These are phyloP conservation scores for Akabosia matsudoensis DNA, from an alignment of 1,140 invertebrate species.

Conservation along the genomic window DNA sequence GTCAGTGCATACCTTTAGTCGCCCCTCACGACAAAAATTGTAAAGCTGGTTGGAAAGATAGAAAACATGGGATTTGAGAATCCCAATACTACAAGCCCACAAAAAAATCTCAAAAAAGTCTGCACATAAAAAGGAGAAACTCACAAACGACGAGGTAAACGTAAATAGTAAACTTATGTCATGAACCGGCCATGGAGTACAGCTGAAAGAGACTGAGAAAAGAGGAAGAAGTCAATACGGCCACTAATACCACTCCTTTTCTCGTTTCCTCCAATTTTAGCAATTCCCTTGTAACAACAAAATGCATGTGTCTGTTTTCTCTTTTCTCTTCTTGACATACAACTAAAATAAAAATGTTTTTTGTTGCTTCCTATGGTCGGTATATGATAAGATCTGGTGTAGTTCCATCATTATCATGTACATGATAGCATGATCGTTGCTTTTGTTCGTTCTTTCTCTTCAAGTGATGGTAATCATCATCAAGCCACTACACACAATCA, in stretches of 20 bases:
- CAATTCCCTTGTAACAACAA: not conserved
- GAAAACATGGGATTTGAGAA: too few species aligned
- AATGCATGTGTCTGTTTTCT: not conserved
- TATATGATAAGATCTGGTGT: not conserved
- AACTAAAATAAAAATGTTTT: too few species aligned
- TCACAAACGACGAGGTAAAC: not conserved
- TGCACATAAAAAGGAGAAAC: not conserved
- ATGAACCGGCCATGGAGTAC: not conserved
- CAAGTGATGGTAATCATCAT: not conserved
- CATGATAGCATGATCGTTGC: not conserved
- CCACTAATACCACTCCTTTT: not conserved
- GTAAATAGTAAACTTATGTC: not conserved
- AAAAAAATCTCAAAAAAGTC: not conserved
- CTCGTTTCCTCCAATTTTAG: conserved; percentile 9
- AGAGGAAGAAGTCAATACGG: not conserved
- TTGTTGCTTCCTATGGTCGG: not conserved
- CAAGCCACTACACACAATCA: conserved; percentile 4
- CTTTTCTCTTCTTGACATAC: not conserved
- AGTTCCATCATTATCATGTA: not conserved
- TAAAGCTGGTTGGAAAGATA: too few species aligned
- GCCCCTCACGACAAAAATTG: too few species aligned
- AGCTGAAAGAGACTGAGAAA: not conserved
- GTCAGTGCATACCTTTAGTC: too few species aligned
- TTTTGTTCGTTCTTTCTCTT: not conserved
- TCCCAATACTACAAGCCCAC: too few species aligned